A percentile compares a stretch with the other conserved stretches of the same genome.
phyloP scores from a whole-genome alignment of 2,113 vertebrate species.

The Nipponia nippon region DNA sequence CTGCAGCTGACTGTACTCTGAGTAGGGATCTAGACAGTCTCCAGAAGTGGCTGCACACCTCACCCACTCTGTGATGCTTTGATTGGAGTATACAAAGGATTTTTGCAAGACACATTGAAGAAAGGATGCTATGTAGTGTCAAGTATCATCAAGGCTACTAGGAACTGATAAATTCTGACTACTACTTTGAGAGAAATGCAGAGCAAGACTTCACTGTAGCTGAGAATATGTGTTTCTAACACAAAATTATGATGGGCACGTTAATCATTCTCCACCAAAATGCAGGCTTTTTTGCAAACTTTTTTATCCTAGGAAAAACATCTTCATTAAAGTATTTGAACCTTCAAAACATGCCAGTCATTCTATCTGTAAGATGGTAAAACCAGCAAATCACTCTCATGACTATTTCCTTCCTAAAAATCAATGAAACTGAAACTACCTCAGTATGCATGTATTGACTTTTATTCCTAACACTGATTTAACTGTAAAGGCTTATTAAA shows the following conservation, averaged over 20 bases:
- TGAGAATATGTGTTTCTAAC: not conserved
- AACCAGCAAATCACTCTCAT: not conserved
- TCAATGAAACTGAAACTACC: not conserved
- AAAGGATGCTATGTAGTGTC: not conserved
- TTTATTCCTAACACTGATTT: not conserved
- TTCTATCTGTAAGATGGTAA: not conserved
- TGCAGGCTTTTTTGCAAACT: not conserved
- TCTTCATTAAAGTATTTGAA: constrained; percentile 6
- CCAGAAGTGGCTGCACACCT: not conserved
- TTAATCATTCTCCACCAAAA: not conserved
- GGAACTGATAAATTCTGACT: not conserved
- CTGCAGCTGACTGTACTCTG: not conserved
- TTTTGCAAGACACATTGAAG: not conserved
- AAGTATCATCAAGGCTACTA: not conserved
- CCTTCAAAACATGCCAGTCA: not conserved
- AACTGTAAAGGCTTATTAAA: not conserved
- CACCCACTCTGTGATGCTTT: not conserved
- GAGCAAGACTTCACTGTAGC: not conserved
- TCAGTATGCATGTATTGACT: not conserved
- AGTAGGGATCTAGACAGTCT: not conserved
- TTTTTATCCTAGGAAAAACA: not conserved
- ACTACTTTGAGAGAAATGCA: not conserved
- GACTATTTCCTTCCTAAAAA: not conserved
- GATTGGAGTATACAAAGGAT: not conserved
- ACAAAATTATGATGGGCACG: not conserved